phyloP scores from a whole-genome alignment of 2,888 invertebrate species.

The Diaperis boleti region DNA sequence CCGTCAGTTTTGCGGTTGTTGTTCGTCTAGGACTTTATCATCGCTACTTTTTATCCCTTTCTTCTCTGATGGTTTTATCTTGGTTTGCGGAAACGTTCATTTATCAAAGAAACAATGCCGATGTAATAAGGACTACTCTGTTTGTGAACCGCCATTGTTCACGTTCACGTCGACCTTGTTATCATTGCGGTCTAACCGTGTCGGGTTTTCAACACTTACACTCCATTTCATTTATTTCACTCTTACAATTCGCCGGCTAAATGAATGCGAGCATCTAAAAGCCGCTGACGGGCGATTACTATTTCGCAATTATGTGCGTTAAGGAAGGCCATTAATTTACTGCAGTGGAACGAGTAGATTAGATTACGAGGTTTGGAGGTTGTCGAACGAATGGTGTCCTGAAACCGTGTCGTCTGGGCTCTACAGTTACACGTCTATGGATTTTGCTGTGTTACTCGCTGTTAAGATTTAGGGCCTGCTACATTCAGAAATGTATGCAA shows the following conservation, averaged over 20 bases:
- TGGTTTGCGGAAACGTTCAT: slow-evolving; percentile 61
- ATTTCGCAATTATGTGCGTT: slow-evolving; percentile 8
- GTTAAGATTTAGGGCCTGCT: no score
- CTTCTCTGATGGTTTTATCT: slow-evolving; percentile 63
- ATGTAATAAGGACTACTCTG: slow-evolving; percentile 60
- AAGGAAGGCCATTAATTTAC: no score
- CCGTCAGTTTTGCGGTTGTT: slow-evolving; percentile 45
- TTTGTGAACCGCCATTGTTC: slow-evolving; percentile 59
- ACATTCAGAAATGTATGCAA: no score
- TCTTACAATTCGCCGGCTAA: slow-evolving; percentile 32
- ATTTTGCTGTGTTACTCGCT: no score
- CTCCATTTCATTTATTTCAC: slow-evolving; percentile 49
- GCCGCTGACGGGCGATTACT: slow-evolving; percentile 23
- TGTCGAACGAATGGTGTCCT: no score
- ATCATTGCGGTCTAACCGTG: slow-evolving; percentile 54
- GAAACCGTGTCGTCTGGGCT: no score
- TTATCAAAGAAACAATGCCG: slow-evolving; percentile 65
- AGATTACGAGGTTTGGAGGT: no score
- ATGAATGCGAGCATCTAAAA: slow-evolving; percentile 38
- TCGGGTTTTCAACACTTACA: slow-evolving; percentile 48
- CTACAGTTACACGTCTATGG: no score
- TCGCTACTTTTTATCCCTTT: slow-evolving; percentile 56
- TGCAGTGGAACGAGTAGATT: no score
- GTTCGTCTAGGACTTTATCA: slow-evolving; percentile 52
- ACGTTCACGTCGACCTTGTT: slow-evolving; percentile 57